phyloP scores from a whole-genome alignment of 2,113 vertebrate genomes.

The Anser brachyrhynchus region DNA sequence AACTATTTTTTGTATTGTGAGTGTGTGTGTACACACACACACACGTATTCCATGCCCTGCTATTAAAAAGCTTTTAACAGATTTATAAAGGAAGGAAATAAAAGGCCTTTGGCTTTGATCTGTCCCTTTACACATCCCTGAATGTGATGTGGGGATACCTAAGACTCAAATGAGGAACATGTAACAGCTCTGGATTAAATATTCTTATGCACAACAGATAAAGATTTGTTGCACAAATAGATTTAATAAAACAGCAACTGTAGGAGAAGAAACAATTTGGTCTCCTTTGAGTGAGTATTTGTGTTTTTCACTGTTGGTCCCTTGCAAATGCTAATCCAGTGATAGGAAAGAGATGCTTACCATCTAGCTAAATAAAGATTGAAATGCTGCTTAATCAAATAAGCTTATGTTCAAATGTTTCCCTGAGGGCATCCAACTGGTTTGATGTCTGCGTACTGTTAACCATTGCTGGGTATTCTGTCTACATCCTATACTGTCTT shows the following conservation, averaged over 20 bases:
- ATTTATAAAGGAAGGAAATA: not conserved
- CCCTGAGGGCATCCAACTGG: not conserved
- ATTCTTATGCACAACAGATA: not conserved
- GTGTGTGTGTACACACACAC: not conserved
- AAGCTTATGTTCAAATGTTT: slow-evolving; percentile 17
- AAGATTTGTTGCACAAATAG: not conserved
- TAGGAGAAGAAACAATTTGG: not conserved
- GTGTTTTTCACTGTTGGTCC: not conserved
- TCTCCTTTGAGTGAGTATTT: not conserved
- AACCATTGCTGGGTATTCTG: not conserved
- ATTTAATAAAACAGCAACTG: not conserved
- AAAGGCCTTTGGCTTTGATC: not conserved
- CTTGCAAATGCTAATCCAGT: not conserved
- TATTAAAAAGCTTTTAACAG: not conserved
- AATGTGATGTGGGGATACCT: not conserved
- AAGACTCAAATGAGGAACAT: not conserved
- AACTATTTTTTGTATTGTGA: not conserved
- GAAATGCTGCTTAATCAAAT: slow-evolving; percentile 33
- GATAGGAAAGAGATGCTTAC: slow-evolving; percentile 23
- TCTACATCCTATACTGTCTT: not conserved
- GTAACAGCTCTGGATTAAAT: not conserved
- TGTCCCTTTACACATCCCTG: not conserved
- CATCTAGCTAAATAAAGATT: slow-evolving; percentile 13
- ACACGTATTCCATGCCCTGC: not conserved
- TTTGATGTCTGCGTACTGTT: slow-evolving; percentile 16